These are phyloP conservation scores for Potorous gilbertii DNA, from an alignment of 2,797 vertebrate genomes.

Conservation along the genomic window DNA sequence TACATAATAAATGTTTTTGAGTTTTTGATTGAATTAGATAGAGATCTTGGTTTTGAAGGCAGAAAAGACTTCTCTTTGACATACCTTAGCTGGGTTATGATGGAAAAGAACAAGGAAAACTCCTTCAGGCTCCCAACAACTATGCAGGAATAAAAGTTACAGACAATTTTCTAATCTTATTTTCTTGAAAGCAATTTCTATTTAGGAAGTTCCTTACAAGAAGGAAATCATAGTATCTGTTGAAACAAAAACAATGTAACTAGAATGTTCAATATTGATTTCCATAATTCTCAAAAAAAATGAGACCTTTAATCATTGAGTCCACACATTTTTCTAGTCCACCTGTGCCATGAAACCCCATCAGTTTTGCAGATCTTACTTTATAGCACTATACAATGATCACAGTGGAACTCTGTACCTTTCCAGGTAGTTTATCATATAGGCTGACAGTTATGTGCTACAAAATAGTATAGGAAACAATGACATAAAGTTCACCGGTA, in stretches of 20 bases:
- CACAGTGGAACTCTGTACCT: constrained; percentile 10
- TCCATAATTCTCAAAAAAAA: neutral
- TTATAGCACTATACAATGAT: constrained; percentile 5
- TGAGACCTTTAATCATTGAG: neutral
- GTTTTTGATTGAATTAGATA: neutral
- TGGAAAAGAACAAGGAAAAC: neutral
- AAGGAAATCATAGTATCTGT: neutral
- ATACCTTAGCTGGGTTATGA: neutral
- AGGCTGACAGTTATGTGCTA: constrained; percentile 66
- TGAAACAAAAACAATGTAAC: neutral
- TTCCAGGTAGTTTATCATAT: constrained; percentile 58
- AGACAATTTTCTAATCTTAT: neutral
- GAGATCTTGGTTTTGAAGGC: neutral
- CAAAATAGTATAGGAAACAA: constrained; percentile 55
- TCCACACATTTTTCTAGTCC: constrained; percentile 13
- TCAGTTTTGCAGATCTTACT: neutral
- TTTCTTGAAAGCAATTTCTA: neutral
- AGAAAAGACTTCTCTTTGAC: neutral
- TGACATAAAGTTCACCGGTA: constrained; percentile 64
- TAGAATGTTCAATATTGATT: neutral
- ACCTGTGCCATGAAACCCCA: neutral
- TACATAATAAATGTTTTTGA: neutral
- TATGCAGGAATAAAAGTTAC: neutral
- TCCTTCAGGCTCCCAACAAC: no score
- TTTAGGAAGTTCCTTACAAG: neutral